Percentiles rank a stretch among this genome's conserved stretches.
Evolutionary conservation across 2,888 invertebrate genomes (phyloP).

Genomic region (Melangyna quadrimaculata): DNA sequence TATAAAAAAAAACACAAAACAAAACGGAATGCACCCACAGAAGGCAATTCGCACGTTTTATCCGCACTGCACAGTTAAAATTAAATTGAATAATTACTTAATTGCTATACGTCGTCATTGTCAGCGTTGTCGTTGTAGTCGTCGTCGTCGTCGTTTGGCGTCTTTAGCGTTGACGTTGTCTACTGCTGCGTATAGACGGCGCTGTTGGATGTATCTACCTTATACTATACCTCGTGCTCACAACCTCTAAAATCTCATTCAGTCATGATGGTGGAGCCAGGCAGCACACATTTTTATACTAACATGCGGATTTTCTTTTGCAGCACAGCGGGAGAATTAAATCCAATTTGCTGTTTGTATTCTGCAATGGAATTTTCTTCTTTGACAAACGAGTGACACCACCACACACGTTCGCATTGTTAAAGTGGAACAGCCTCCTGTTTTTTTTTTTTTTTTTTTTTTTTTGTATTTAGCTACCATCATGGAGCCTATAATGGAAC

Average conservation of each 20-base stretch:
- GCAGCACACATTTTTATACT: background rate
- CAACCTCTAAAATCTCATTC: background rate
- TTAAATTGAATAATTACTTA: constrained; percentile 68
- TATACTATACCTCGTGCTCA: background rate
- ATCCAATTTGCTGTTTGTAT: constrained; percentile 54
- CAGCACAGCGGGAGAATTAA: constrained; percentile 45
- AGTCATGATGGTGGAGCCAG: constrained; percentile 16
- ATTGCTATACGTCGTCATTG: constrained; percentile 41
- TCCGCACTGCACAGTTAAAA: constrained; percentile 58
- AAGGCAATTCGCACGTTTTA: constrained; percentile 64
- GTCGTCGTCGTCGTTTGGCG: background rate
- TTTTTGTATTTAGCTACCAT: background rate
- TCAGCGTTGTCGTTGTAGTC: background rate
- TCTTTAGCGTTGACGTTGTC: constrained; percentile 12
- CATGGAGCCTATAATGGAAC: background rate
- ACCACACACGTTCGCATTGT: constrained; percentile 34
- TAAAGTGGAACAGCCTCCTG: constrained; percentile 34
- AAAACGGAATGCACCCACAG: constrained; percentile 25
- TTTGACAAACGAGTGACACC: constrained; percentile 47
- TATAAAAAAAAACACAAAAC: constrained; percentile 3
- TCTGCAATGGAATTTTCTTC: constrained; percentile 44
- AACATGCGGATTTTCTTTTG: constrained; percentile 53
- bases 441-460: background rate
- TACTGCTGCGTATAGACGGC: constrained; percentile 21
- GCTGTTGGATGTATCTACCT: background rate